Evolutionary conservation across 2,888 invertebrate genomes (phyloP), one percentile per base, ranked within the genome.

Genomic region (Platypus cylindrus): DNA sequence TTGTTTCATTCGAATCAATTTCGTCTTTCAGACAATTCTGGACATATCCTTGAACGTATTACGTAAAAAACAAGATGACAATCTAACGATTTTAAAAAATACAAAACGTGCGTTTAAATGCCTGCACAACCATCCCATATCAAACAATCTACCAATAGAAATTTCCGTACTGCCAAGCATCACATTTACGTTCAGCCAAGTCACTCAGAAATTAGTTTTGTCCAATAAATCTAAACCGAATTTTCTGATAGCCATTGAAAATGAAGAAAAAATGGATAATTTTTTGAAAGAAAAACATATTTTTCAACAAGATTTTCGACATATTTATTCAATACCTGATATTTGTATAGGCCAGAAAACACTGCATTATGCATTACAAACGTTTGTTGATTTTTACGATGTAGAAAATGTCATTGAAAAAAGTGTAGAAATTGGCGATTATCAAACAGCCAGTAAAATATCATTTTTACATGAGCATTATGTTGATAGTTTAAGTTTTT

Each of bases 81-180:
- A 62, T 47, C 58, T 79, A 7, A 70, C 80, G 15, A 67, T 78
- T 58, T 68, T 79, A 56, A 78, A 78, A 54, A 78, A 77, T 5
- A 76, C 77, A 1, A 78, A 74, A 54, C 67, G 81, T n/a, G 69
- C 80, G 3, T 71, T 81, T 26, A 76, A 78, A 56, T 68, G 79
- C 33, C 77, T 78, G 1, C 66, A 56, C 37, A 44, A 49, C 14
- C 54, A 54, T 29, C 53, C 51, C 8, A 54, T 50, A 34, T 44
- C 53, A 2, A 59, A 61, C 29, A 48, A 50, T 16, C 50, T 53
- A 25, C 62, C 62, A 1, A 54, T 61, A 22, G 62, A 63, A 53
- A 55, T 63, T 5, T 59, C 62, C 2, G 59, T 60, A 15, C 45
- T 63, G 38, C 63, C 63, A 13, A 50, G 58, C 3, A 53, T 61